phyloP scores from a whole-genome alignment of 2,888 invertebrate species.

The Lordiphosa andalusiaca region DNA sequence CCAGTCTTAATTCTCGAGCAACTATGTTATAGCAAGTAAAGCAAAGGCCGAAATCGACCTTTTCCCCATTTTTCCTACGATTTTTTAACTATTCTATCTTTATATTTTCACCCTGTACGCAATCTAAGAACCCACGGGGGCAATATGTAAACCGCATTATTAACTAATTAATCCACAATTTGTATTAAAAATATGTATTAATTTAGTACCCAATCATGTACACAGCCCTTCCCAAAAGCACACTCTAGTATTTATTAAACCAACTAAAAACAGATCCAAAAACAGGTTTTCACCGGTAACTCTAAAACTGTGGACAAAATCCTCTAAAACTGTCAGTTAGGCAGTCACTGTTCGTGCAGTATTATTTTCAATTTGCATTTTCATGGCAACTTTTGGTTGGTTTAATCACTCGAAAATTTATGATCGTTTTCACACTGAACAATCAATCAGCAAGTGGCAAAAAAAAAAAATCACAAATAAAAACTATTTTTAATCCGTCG shows the following conservation, averaged over 20 bases:
- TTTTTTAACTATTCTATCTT: too few relatives aligned
- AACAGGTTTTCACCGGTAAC: constrained; percentile 21
- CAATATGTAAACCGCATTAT: too few relatives aligned
- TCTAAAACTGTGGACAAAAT: constrained; percentile 14
- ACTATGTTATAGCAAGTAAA: too few relatives aligned
- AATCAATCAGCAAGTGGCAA: constrained; percentile 62
- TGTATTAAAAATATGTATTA: too few relatives aligned
- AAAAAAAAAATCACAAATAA: constrained; percentile 35
- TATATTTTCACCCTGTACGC: too few relatives aligned
- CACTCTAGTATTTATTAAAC: constrained; percentile 2
- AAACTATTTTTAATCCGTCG: constrained; percentile 52
- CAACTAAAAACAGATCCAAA: constrained; percentile 5
- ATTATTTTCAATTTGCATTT: constrained; percentile 18
- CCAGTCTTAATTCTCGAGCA: too few relatives aligned
- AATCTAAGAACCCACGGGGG: too few relatives aligned
- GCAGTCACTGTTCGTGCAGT: constrained; percentile 7
- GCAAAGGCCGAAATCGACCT: too few relatives aligned
- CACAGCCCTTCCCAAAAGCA: not conserved
- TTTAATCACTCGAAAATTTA: constrained; percentile 43
- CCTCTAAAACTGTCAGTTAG: constrained; percentile 19
- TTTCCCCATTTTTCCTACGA: too few relatives aligned
- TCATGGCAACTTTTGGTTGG: constrained; percentile 34
- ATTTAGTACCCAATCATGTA: too few relatives aligned
- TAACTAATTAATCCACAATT: too few relatives aligned
- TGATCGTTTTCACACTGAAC: constrained; percentile 52